A percentile compares a stretch with the other conserved stretches of the same genome.
These are phyloP conservation scores for Sakesphorus luctuosus DNA, from an alignment of 2,113 vertebrate genomes.

Conservation along the genomic window DNA sequence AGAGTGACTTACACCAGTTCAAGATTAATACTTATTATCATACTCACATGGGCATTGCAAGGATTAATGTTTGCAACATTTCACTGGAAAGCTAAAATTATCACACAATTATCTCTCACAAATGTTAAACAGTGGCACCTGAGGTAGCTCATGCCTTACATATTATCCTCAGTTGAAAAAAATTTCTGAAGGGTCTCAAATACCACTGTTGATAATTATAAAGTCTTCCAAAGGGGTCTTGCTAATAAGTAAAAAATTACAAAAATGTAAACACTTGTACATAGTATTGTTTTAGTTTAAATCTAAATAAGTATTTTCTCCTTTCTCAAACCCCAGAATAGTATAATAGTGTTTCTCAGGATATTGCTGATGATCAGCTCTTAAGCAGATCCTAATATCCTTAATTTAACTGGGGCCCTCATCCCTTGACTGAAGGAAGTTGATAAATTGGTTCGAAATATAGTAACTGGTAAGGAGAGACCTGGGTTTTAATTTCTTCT, in stretches of 20 bases:
- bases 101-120: background rate
- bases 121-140: background rate
- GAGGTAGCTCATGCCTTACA: background rate
- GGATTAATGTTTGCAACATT: background rate
- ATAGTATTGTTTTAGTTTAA: background rate
- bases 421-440: background rate
- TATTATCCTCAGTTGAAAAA: background rate
- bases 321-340: background rate
- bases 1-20: background rate
- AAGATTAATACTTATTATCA: background rate
- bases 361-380: background rate
- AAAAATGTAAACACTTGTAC: background rate
- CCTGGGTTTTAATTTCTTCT: rapidly evolving
- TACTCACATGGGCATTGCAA: background rate
- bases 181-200: background rate
- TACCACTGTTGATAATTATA: background rate
- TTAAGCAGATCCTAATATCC: background rate
- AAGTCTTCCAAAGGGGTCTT: background rate
- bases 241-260: background rate
- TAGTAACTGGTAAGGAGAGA: background rate
- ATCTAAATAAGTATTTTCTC: background rate
- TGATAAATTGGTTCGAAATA: background rate
- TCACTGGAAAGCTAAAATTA: background rate
- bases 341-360: background rate
- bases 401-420: background rate